Evolutionary conservation across 2,113 vertebrate genomes (phyloP).

Genomic region (Nibea coibor): DNA sequence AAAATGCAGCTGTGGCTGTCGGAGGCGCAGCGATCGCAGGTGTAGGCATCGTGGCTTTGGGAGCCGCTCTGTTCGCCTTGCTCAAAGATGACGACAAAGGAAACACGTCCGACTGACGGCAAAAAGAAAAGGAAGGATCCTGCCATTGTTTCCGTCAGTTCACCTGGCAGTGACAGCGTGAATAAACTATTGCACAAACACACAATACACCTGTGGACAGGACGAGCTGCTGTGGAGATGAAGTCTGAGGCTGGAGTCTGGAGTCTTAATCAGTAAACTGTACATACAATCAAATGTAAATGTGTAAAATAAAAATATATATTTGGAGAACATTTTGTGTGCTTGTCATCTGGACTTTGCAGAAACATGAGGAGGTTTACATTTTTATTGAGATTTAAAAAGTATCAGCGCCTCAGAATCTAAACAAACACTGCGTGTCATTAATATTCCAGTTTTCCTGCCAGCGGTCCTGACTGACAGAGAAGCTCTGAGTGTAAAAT

Average conservation of each 20-base stretch:
- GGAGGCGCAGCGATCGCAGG: background rate
- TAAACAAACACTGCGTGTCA: background rate
- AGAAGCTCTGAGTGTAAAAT: background rate
- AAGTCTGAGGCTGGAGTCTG: too few species aligned
- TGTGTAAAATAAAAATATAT: too few species aligned
- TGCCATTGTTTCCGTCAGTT: background rate
- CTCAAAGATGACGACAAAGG: constrained; percentile 10
- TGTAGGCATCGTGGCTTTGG: background rate
- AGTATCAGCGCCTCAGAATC: background rate
- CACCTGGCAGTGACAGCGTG: background rate
- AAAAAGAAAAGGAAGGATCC: background rate
- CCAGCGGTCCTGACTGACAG: background rate
- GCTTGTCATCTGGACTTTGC: too few species aligned
- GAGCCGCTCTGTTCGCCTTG: constrained; percentile 5
- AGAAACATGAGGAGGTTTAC: too few species aligned
- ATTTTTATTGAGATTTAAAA: too few species aligned
- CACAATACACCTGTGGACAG: background rate
- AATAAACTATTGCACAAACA: background rate
- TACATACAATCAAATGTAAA: background rate
- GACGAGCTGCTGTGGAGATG: too few species aligned
- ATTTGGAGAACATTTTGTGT: too few species aligned
- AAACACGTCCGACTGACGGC: background rate
- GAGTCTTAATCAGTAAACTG: background rate
- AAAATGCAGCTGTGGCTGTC: background rate
- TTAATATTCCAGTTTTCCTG: background rate